phyloP scores from a whole-genome alignment of 1,140 invertebrate species.

The Brachionus manjavacas region DNA sequence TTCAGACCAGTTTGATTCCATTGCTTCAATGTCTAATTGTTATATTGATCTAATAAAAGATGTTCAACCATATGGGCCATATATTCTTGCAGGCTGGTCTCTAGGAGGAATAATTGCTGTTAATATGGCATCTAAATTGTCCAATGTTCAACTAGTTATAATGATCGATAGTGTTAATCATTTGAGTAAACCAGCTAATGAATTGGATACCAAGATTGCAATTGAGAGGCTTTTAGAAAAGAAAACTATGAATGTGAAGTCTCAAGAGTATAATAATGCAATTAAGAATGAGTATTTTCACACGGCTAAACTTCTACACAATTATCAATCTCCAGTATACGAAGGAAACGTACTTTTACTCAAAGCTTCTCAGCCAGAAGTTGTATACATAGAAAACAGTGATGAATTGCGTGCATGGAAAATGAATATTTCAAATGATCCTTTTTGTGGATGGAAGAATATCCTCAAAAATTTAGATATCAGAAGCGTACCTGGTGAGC shows the following conservation, averaged over 20 bases:
- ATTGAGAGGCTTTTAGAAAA: background rate
- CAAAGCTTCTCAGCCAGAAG: background rate
- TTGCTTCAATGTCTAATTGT: background rate
- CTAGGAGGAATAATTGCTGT: slow-evolving; percentile 85
- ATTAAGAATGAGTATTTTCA: background rate
- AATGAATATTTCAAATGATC: background rate
- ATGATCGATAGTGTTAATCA: slow-evolving; percentile 8
- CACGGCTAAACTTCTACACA: background rate
- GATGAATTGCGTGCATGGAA: background rate
- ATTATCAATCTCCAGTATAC: background rate
- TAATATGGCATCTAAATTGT: slow-evolving; percentile 78
- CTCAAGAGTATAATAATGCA: background rate
- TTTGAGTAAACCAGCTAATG: background rate
- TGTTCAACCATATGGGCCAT: slow-evolving; percentile 74
- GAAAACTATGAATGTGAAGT: background rate
- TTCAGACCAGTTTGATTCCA: background rate
- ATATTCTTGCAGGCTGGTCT: slow-evolving; percentile 83
- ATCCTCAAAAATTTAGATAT: background rate
- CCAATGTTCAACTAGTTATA: background rate
- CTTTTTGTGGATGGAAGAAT: background rate
- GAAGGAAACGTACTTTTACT: background rate
- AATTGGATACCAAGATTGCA: background rate
- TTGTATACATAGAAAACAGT: background rate
- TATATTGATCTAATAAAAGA: slow-evolving; percentile 65
- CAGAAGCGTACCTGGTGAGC: background rate